phyloP scores from a whole-genome alignment of 2,888 invertebrate species.

The Melinaea menophilus region DNA sequence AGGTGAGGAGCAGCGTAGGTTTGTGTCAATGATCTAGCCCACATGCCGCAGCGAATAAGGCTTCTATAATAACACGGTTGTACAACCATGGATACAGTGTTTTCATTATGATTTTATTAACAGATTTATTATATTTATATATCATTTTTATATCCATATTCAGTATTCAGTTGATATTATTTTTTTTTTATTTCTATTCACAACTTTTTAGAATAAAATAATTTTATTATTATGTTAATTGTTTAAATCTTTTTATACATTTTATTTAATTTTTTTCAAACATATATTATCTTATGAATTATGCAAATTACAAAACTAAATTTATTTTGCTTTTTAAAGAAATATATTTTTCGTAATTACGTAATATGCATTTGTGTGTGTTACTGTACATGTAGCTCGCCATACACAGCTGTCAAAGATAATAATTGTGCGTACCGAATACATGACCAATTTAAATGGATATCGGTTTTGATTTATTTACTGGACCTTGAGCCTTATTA shows the following conservation, averaged over 20 bases:
- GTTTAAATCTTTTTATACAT: background rate
- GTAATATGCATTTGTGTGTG: slow-evolving; percentile 45
- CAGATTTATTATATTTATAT: slow-evolving; percentile 6
- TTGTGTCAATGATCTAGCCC: slow-evolving; percentile 77
- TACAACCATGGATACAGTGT: slow-evolving; percentile 44
- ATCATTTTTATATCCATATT: background rate
- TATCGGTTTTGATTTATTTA: slow-evolving; percentile 30
- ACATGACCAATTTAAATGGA: slow-evolving; percentile 53
- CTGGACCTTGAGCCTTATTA: slow-evolving; percentile 37
- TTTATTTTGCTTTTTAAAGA: slow-evolving; percentile 7
- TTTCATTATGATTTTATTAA: slow-evolving; percentile 17
- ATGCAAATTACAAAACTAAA: slow-evolving; percentile 6
- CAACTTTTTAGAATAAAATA: too few species aligned
- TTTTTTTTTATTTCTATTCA: background rate
- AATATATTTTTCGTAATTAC: slow-evolving; percentile 13
- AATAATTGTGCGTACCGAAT: slow-evolving; percentile 72
- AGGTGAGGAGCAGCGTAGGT: slow-evolving; percentile 73
- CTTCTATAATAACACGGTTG: slow-evolving; percentile 68
- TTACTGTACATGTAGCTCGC: slow-evolving; percentile 53
- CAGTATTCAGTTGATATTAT: background rate
- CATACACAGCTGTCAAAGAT: slow-evolving; percentile 69
- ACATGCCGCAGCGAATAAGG: slow-evolving; percentile 75
- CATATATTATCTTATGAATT: background rate
- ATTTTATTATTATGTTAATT: too few species aligned
- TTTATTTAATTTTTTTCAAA: slow-evolving; percentile 12